These are phyloP conservation scores for Nymphalis polychloros DNA, from an alignment of 2,888 invertebrate genomes.

Conservation along the genomic window DNA sequence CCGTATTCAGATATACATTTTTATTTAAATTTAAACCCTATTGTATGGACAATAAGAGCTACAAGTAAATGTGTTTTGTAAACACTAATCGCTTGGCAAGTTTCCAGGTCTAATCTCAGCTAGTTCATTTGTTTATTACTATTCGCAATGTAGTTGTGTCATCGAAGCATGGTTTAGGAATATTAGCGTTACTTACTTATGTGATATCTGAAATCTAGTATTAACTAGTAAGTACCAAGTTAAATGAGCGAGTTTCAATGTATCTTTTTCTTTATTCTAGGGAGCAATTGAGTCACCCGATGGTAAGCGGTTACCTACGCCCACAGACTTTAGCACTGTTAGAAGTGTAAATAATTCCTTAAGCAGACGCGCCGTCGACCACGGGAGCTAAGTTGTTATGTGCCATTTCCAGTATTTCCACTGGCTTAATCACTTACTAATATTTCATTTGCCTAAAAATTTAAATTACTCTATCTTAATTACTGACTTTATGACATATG, in stretches of 20 bases:
- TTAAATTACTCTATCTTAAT: too few species aligned
- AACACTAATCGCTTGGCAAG: conserved; percentile 33
- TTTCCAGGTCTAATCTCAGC: conserved; percentile 32
- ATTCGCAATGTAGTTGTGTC: conserved; percentile 12
- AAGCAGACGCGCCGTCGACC: too few species aligned
- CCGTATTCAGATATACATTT: not conserved
- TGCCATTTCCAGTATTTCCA: too few species aligned
- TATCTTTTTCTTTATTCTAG: too few species aligned
- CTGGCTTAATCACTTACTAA: too few species aligned
- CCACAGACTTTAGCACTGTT: too few species aligned
- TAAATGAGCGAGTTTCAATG: not conserved
- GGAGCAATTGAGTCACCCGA: too few species aligned
- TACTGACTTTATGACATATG: too few species aligned
- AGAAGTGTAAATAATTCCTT: too few species aligned
- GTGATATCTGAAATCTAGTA: conserved; percentile 8
- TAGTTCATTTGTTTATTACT: conserved; percentile 35
- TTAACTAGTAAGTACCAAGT: not conserved
- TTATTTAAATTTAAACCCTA: conserved; percentile 16
- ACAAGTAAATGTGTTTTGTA: conserved; percentile 7
- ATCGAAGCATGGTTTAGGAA: conserved; percentile 17
- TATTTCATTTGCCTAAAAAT: too few species aligned
- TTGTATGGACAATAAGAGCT: not conserved
- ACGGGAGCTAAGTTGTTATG: too few species aligned
- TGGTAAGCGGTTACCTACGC: too few species aligned
- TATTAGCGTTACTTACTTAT: conserved; percentile 20